phyloP scores from a whole-genome alignment of 1,140 invertebrate species.

The Macrostomum lignano region DNA sequence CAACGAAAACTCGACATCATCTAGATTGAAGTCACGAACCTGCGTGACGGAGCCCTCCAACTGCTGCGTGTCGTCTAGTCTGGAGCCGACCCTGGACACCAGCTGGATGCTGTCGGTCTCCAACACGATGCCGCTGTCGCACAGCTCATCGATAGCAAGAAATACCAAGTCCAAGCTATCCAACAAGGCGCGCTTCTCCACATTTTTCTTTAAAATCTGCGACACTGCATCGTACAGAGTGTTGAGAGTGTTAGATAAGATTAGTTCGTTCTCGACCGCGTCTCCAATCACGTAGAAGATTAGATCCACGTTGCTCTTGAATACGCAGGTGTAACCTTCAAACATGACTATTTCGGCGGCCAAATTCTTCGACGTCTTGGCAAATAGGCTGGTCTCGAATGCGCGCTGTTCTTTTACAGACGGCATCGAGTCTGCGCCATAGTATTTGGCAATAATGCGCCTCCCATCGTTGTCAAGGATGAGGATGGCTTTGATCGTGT shows the following conservation, averaged over 20 bases:
- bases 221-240: constrained; percentile 79
- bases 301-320: constrained; percentile 80
- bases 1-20: too few species aligned
- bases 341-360: constrained; percentile 93
- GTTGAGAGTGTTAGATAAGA: constrained; percentile 64
- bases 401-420: constrained; percentile 73
- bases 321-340: constrained; percentile 82
- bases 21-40: too few species aligned
- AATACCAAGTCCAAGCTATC: constrained; percentile 83
- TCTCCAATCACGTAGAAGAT: constrained; percentile 96
- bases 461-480: constrained; percentile 94
- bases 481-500: constrained; percentile 70
- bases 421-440: constrained; percentile 51
- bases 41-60: too few species aligned
- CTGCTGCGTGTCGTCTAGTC: too few species aligned
- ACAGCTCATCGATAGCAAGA: constrained; percentile 87
- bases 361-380: constrained; percentile 61
- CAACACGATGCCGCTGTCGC: constrained; percentile 92
- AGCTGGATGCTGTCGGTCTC: too few species aligned
- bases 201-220: constrained; percentile 71
- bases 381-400: constrained; percentile 89
- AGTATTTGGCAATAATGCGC: constrained; percentile 79
- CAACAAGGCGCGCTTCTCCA: constrained; percentile 62
- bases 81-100: too few species aligned
- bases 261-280: constrained; percentile 72